phyloP scores from a whole-genome alignment of 2,888 invertebrate species.

The Stenolophus ochropezus region DNA sequence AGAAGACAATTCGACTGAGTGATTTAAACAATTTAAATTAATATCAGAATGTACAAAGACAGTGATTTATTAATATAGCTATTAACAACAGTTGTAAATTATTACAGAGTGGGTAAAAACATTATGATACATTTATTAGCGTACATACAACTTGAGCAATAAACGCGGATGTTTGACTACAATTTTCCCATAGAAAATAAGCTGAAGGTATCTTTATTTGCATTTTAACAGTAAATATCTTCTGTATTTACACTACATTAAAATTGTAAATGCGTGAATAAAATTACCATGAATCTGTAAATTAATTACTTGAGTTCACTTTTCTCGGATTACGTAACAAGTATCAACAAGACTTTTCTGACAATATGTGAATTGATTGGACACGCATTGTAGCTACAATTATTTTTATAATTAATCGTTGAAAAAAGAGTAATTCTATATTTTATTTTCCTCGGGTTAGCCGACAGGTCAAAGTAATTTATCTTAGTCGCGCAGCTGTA shows the following conservation, averaged over 20 bases:
- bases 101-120: no score
- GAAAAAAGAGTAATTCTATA: slow-evolving; percentile 38
- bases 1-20: no score
- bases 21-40: no score
- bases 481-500: slow-evolving; percentile 24
- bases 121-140: neutral
- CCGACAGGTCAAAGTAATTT: slow-evolving; percentile 38
- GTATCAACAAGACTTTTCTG: neutral
- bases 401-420: slow-evolving; percentile 30
- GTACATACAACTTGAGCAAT: neutral
- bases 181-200: neutral
- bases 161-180: neutral
- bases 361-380: neutral
- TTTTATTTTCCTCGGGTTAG: slow-evolving; percentile 36
- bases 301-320: slow-evolving; percentile 15
- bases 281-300: slow-evolving; percentile 15
- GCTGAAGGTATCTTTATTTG: slow-evolving; percentile 12
- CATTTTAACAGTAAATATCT: slow-evolving; percentile 7
- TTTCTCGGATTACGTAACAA: neutral
- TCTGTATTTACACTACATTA: slow-evolving; percentile 12
- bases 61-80: no score
- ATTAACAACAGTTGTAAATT: no score
- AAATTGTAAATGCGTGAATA: slow-evolving; percentile 9
- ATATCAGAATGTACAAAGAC: no score
- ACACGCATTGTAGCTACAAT: neutral